A percentile compares a stretch with the other conserved stretches of the same genome.
Conservation (phyloP, 37 sponge, comb jelly and placozoan species). For the Haliclona indistincta region DNA sequence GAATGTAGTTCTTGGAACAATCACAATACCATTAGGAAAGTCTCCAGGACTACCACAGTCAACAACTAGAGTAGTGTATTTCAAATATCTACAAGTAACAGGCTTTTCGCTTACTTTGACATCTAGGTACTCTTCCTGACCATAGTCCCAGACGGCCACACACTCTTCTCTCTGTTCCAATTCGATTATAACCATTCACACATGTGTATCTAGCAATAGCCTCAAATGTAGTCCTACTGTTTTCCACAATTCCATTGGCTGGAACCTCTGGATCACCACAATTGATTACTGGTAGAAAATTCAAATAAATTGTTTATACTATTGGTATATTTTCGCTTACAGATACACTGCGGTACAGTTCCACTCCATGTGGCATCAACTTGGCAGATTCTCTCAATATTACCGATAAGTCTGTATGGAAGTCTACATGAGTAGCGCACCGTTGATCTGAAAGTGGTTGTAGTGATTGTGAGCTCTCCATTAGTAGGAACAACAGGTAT, state of each 20-base stretch:
- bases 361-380: slow-evolving; percentile 9
- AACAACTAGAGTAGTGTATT: slow-evolving; percentile 11
- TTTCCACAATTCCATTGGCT: slow-evolving; percentile 7
- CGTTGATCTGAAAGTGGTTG: slow-evolving; percentile 13
- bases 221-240: not conserved
- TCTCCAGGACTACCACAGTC: slow-evolving; percentile 22
- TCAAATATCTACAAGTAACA: not conserved
- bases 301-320: not conserved
- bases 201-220: slow-evolving; percentile 17
- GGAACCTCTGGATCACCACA: slow-evolving; percentile 44
- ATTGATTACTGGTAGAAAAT: slow-evolving; percentile 13
- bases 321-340: slow-evolving; percentile 4
- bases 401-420: slow-evolving; percentile 19
- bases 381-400: slow-evolving; percentile 1
- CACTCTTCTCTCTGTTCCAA: not conserved
- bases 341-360: slow-evolving; percentile 1
- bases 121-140: slow-evolving; percentile 30
- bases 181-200: slow-evolving; percentile 1
- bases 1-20: slow-evolving; percentile 8
- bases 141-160: slow-evolving; percentile 29
- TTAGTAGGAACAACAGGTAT: slow-evolving; percentile 14
- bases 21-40: slow-evolving; percentile 7
- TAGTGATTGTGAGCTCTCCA: slow-evolving; percentile 23
- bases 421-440: slow-evolving; percentile 23
- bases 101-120: not conserved